phyloP scores from a whole-genome alignment of 2,797 vertebrate species.

The Erethizon dorsatum region DNA sequence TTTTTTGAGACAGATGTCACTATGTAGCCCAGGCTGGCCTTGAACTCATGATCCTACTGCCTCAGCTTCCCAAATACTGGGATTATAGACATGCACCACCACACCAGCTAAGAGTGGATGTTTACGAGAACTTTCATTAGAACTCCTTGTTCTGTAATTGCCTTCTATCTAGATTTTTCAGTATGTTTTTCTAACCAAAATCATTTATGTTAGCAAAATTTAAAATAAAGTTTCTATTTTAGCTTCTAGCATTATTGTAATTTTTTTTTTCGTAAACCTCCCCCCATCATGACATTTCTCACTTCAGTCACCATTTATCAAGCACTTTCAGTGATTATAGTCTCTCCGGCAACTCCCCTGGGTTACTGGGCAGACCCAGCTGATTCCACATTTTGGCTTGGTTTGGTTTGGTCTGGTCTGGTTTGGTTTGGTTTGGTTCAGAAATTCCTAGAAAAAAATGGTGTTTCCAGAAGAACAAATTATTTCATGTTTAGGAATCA shows the following conservation, averaged over 20 bases:
- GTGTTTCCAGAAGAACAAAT: conserved; percentile 49
- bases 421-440: background rate
- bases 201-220: conserved; percentile 15
- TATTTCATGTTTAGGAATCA: conserved; percentile 49
- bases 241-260: background rate
- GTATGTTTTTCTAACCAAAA: conserved; percentile 34
- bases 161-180: background rate
- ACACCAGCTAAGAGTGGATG: background rate
- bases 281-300: background rate
- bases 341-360: conserved; percentile 13
- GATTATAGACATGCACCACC: background rate
- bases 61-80: background rate
- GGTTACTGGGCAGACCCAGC: conserved; percentile 19
- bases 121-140: conserved; percentile 32
- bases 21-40: background rate
- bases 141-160: conserved; percentile 28
- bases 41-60: background rate
- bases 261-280: background rate
- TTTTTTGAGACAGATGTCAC: background rate
- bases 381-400: background rate
- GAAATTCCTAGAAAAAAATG: conserved; percentile 13
- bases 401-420: background rate
- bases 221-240: conserved; percentile 24
- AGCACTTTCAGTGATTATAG: background rate
- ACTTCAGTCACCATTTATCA: background rate